Evolutionary conservation across 2,113 vertebrate species (phyloP), one percentile per base, ranked within the genome.

Genomic region (Austrofundulus limnaeus): DNA sequence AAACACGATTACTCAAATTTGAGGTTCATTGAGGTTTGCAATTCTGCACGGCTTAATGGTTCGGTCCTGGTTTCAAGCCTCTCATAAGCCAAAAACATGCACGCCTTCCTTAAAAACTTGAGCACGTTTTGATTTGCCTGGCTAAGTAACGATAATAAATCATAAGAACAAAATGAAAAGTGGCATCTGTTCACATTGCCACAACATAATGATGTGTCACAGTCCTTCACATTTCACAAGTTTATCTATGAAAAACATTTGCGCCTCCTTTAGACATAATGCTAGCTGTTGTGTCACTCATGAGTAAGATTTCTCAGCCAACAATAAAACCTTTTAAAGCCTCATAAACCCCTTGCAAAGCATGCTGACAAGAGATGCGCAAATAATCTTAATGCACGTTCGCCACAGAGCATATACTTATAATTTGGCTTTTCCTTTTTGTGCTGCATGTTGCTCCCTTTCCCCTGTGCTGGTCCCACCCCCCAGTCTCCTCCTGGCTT

Each of bases 401-500:
- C 63, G 63, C 47, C 42, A 75, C 19, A 43, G 49, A 78, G 55
- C 55, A 51, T 24, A 13, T 13, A 50, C 37, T 69, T 59, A 34
- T 38, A 52, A 37, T 70, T 38, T 67, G 48, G 37, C n/a, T 12
- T n/a, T 45, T 25, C 11, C 38, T 47, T 43, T 61, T 37, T 59
- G 51, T 58, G 47, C 47, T 61, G 63, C 61, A 80, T 64, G 47
- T 78, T 82, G 67, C 75, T 75, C 71, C 77, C 78, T 77, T 84
- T 80, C 61, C 45, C 57, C 65, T 49, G 46, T 60, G 37, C 66
- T 20, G 38, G 15, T 50, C 51, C 65, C 72, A 51, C 78, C 78
- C 77, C n/a, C 81, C 72, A 58, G 66, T 58, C 65, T 60, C 77
- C 75, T 72, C 48, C 72, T 54, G 51, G 61, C 72, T 86, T 84